Conservation (phyloP, 2,797 vertebrate genomes). For the Discoglossus pictus region DNA sequence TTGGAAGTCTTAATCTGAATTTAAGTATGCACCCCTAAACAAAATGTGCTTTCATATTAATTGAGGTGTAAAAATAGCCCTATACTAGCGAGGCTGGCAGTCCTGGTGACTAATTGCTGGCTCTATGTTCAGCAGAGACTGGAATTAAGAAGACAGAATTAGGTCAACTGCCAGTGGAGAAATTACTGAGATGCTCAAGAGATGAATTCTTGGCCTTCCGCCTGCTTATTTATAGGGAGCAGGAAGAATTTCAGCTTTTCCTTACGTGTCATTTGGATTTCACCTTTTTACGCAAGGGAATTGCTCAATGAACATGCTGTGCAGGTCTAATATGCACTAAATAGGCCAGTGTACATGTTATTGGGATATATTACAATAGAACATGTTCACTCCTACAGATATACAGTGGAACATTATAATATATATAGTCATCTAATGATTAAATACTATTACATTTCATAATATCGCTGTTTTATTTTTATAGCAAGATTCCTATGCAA, state of each 20-base stretch:
- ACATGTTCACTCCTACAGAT: no score
- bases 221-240: constrained; percentile 37
- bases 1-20: no score
- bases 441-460: no score
- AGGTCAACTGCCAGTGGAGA: constrained; percentile 33
- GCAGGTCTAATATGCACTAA: background rate
- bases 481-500: no score
- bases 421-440: no score
- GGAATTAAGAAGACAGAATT: constrained; percentile 40
- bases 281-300: background rate
- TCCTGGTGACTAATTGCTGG: constrained; percentile 28
- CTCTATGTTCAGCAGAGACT: constrained; percentile 12
- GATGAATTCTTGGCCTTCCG: constrained; percentile 12
- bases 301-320: constrained; percentile 12
- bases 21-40: constrained; percentile 17
- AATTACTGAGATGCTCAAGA: constrained; percentile 34
- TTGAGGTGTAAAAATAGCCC: constrained; percentile 14
- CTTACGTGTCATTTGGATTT: background rate
- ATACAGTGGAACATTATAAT: no score
- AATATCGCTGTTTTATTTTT: no score
- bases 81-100: constrained; percentile 19
- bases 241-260: constrained; percentile 31
- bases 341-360: no score
- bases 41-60: constrained; percentile 23
- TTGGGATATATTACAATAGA: no score